Base-by-base conservation (phyloP, 37 sponge, comb jelly and placozoan species). In the Ianthella basta region DNA sequence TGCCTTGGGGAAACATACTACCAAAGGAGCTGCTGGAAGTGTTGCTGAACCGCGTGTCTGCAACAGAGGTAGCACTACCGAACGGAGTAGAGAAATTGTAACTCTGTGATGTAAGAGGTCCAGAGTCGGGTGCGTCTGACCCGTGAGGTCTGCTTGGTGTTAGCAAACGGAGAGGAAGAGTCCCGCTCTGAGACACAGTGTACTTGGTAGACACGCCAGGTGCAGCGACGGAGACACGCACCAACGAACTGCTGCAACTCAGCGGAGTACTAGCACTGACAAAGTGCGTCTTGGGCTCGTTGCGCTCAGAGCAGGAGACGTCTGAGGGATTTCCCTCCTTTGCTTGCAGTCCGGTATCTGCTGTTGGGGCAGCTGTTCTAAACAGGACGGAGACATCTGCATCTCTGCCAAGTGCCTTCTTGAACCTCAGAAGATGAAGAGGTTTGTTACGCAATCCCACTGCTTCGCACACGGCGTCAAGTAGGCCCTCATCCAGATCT, bases 361-460 rank as follows among this genome's bases (percentile, higher is more conserved):
- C 8, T 44, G 50, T 3, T 39, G 25, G 16, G 16, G 53, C 44
- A 1, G 3, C 18, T 40, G 44, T 41, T 19, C 40, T 41, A 1
- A 25, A 4, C 1, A 21, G 16, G 21, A 18, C 13, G 4, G 70
- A 29, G 32, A 30, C 70, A 6, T 30, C 34, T 15, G 56, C 61
- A 34, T 82, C 72, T 73, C 82, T 63, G 34, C 40, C 66, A 27
- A 94, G 84, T 20, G 95, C 89, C 60, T 91, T 88, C 61, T 75
- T 72, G 65, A 94, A 85, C 18, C 95, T 59, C 32, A 87, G 21
- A 21, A 91, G 56, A 59, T 94, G 95, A 40, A 94, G 91, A 27
- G 91, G 95, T 68, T 94, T 94, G 29, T 27, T 61, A 36, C 60
- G 72, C 91, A 94, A 79, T 20, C 95, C 95, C 56, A 91, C 75